A percentile compares a stretch with the other conserved stretches of the same genome.
Evolutionary conservation across 37 sponge, comb jelly and placozoan species (phyloP).

Genomic region (Axinella damicornis): DNA sequence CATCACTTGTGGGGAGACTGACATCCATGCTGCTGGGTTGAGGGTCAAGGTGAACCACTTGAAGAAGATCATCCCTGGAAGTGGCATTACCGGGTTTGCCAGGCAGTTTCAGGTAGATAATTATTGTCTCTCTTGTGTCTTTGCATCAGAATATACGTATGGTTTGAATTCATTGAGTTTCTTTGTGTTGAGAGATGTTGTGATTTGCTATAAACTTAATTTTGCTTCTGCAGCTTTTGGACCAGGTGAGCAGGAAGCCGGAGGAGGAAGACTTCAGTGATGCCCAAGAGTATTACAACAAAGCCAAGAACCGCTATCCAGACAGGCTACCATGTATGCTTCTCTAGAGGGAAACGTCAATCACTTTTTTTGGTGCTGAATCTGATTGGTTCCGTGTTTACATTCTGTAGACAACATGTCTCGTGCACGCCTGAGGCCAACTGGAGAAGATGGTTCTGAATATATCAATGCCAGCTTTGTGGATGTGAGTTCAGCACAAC

Average conservation of each 20-base stretch:
- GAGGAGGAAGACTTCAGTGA: conserved; percentile 47
- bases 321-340: conserved; percentile 57
- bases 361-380: not conserved
- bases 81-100: conserved; percentile 57
- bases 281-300: conserved; percentile 63
- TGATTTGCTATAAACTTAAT: too few species aligned
- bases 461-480: conserved; percentile 83
- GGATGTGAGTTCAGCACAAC: conserved; percentile 46
- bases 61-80: conserved; percentile 48
- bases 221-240: conserved; percentile 39
- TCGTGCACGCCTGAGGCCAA: conserved; percentile 57
- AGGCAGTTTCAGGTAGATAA: conserved; percentile 58
- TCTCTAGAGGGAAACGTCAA: not conserved
- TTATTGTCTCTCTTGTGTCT: too few species aligned
- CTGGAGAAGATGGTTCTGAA: conserved; percentile 63
- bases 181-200: too few species aligned
- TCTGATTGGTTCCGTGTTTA: not conserved
- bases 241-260: conserved; percentile 68
- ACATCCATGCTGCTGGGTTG: conserved; percentile 23
- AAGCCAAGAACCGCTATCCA: conserved; percentile 55
- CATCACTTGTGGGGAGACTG: conserved; percentile 75
- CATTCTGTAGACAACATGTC: conserved; percentile 43
- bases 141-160: too few species aligned
- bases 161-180: too few species aligned
- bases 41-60: conserved; percentile 40